These are phyloP conservation scores for Drosophila sp. DNA, from an alignment of 1,140 invertebrate species.

Conservation along the genomic window DNA sequence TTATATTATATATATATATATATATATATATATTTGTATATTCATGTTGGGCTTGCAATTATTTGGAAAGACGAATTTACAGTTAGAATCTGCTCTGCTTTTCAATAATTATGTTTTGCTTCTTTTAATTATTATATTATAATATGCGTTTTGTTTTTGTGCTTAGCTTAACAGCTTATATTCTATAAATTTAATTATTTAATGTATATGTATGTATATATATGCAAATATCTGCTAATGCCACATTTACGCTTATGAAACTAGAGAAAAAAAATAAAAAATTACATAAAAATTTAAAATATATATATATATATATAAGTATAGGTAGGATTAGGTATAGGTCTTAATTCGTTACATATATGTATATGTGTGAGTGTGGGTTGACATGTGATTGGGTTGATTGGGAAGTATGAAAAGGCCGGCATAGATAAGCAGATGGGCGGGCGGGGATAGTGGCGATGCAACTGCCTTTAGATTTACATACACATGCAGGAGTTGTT, in stretches of 20 bases:
- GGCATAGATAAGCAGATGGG: not conserved
- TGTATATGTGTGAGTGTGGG: not conserved
- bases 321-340: slow-evolving; percentile 37
- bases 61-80: slow-evolving; percentile 81
- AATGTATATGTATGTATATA: slow-evolving; percentile 31
- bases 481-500: slow-evolving; percentile 12
- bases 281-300: slow-evolving; percentile 44
- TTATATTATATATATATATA: slow-evolving; percentile 27
- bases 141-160: slow-evolving; percentile 27
- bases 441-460: not conserved
- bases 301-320: slow-evolving; percentile 29
- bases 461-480: slow-evolving; percentile 38
- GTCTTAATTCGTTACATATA: slow-evolving; percentile 53
- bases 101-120: slow-evolving; percentile 23
- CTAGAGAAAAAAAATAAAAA: slow-evolving; percentile 37
- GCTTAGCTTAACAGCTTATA: slow-evolving; percentile 29
- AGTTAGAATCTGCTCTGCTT: slow-evolving; percentile 68
- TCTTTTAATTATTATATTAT: slow-evolving; percentile 27
- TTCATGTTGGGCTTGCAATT: slow-evolving; percentile 58
- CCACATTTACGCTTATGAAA: slow-evolving; percentile 12
- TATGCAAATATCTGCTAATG: slow-evolving; percentile 17
- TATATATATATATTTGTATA: slow-evolving; percentile 29
- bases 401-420: not conserved
- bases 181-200: slow-evolving; percentile 40
- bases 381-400: not conserved